Base-by-base conservation (phyloP, 1,140 invertebrate species). In the Acromyrmex echinatior region DNA sequence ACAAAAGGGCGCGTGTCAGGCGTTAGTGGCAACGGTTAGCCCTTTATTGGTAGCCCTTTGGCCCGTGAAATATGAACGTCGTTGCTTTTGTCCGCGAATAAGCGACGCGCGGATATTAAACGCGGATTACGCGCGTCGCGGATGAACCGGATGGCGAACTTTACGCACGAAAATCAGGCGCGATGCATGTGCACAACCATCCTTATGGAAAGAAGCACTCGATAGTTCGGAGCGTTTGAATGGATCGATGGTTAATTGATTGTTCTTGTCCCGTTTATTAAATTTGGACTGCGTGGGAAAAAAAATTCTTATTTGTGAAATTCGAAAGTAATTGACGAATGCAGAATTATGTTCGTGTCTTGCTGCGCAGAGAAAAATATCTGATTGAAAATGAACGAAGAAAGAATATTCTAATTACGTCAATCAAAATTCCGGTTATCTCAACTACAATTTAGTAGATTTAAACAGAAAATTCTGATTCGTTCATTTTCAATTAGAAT, bases 61-160 rank as follows among this genome's bases (percentile, higher is more conserved):
- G 89, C 56, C 84, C 87, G 84, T 91, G 87, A 91, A 91, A 91
- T 91, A 91, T 91, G 89, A 63, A 86, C 66, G 73, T 39, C 70
- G 88, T 73, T 18, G n/a, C 63, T 21, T 88, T 91, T 91, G 90
- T 91, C 51, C 81, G 87, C 49, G 86, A 62, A 85, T 88, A 86
- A 87, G 45, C 86, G 49, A 18, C 62, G 81, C 87, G 88, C 84
- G 73, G 76, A 90, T 90, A 90, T 90, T 90, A 90, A 90, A 60
- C 86, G 70, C 68, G 63, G 28, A 76, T 68, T 35, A 39, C 81
- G 68, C 45, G 62, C n/a, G 28, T 71, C 53, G 53, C 79, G 66
- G 80, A 82, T 80, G 62, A 49, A 66, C 77, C 62, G 49, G 49
- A 65, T 73, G 28, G 58, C 68, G 88, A 76, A 49, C 14, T 53